Percentiles rank a stretch among this genome's conserved stretches.
These are phyloP conservation scores for Poeciliopsis paucimaculata DNA, from an alignment of 2,797 vertebrate species.

Conservation along the genomic window DNA sequence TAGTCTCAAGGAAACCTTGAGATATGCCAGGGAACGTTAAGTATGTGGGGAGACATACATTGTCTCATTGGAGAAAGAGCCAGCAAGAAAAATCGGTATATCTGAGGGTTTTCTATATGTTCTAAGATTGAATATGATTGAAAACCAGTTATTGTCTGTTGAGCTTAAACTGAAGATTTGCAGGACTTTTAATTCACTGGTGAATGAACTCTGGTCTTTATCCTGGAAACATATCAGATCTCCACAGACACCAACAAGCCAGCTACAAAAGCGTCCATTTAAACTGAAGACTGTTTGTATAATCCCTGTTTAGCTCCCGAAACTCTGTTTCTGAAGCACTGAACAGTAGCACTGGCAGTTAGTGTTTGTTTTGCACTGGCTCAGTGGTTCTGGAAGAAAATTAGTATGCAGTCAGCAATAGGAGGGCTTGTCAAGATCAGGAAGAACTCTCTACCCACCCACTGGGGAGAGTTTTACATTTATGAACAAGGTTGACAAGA, in stretches of 20 bases:
- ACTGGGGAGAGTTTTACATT: slow-evolving; percentile 68
- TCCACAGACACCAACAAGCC: slow-evolving; percentile 29
- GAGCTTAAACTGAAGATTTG: neutral
- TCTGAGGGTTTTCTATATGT: slow-evolving; percentile 17
- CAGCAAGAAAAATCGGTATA: slow-evolving; percentile 24
- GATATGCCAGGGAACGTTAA: slow-evolving; percentile 38
- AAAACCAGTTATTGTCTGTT: slow-evolving; percentile 18
- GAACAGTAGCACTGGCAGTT: slow-evolving; percentile 59
- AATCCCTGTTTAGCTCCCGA: slow-evolving; percentile 34
- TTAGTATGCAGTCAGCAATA: slow-evolving; percentile 73
- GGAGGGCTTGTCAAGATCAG: slow-evolving; percentile 75
- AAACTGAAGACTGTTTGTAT: slow-evolving; percentile 58
- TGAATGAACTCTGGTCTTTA: slow-evolving; percentile 33
- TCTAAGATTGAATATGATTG: slow-evolving; percentile 4
- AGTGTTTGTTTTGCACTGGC: slow-evolving; percentile 72
- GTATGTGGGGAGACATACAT: slow-evolving; percentile 36
- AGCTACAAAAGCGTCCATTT: slow-evolving; percentile 42
- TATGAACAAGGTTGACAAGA: slow-evolving; percentile 75
- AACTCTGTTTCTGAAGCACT: slow-evolving; percentile 41
- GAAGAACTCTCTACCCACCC: slow-evolving; percentile 67
- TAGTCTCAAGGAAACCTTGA: slow-evolving; percentile 51
- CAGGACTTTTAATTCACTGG: slow-evolving; percentile 43
- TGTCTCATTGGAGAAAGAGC: slow-evolving; percentile 40
- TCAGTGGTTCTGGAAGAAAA: slow-evolving; percentile 64
- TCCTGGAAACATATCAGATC: slow-evolving; percentile 22